phyloP scores from a whole-genome alignment of 2,888 invertebrate genomes.

The Sinotaia quadrata region DNA sequence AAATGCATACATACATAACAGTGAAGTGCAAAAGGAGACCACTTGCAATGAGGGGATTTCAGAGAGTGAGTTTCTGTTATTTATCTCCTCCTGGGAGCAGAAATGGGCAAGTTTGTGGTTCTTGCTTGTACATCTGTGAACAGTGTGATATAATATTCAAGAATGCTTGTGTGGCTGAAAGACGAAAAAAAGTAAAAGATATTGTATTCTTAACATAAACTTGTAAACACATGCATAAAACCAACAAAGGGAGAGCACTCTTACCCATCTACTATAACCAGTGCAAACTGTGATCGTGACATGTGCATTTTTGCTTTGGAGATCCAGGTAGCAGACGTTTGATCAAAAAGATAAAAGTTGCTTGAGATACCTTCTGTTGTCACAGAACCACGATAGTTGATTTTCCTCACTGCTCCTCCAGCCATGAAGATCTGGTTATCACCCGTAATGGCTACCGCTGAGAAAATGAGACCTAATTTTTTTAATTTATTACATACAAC shows the following conservation, averaged over 20 bases:
- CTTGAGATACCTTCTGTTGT: slow-evolving; percentile 68
- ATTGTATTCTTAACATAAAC: too few species aligned
- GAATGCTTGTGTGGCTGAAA: too few species aligned
- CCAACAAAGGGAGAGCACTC: slow-evolving; percentile 24
- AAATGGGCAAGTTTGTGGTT: too few species aligned
- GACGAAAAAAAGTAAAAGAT: too few species aligned
- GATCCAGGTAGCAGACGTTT: slow-evolving; percentile 73
- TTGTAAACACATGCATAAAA: not conserved
- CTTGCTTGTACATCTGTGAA: too few species aligned
- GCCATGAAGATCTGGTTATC: slow-evolving; percentile 69
- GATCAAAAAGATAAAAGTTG: slow-evolving; percentile 64
- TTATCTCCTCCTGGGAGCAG: too few species aligned
- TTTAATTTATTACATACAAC: not conserved
- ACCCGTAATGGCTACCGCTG: slow-evolving; percentile 57
- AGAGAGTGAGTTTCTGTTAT: too few species aligned
- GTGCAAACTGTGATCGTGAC: slow-evolving; percentile 74
- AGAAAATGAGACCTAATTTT: not conserved
- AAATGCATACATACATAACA: too few species aligned
- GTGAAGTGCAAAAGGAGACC: too few species aligned
- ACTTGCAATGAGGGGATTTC: too few species aligned
- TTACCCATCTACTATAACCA: slow-evolving; percentile 75
- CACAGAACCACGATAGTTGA: slow-evolving; percentile 67
- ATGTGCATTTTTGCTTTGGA: slow-evolving; percentile 74
- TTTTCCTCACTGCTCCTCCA: slow-evolving; percentile 69
- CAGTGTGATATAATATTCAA: too few species aligned